Evolutionary conservation across 2,888 invertebrate genomes (phyloP).

Genomic region (Oligia latruncula): DNA sequence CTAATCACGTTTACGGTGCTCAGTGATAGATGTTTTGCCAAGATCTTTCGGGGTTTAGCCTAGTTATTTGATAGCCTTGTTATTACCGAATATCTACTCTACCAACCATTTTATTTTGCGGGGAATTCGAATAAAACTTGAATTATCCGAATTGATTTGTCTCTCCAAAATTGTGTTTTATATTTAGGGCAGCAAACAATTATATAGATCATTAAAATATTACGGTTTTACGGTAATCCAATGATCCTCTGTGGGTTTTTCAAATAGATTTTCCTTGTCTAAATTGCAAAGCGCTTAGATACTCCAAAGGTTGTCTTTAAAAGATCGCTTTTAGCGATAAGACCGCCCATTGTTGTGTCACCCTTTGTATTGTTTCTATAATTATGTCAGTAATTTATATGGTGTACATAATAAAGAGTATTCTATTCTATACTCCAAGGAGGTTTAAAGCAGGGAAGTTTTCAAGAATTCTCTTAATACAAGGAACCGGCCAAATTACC

Average conservation of each 20-base stretch:
- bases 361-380: no score
- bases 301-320: no score
- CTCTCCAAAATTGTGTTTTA: background rate
- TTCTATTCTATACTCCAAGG: background rate
- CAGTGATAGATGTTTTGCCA: constrained; percentile 53
- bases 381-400: no score
- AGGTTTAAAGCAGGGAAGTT: background rate
- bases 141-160: constrained; percentile 10
- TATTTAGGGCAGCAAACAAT: constrained; percentile 21
- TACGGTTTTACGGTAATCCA: constrained; percentile 5
- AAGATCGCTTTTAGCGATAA: no score
- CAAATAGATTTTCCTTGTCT: background rate
- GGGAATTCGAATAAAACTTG: constrained; percentile 6
- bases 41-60: constrained; percentile 22
- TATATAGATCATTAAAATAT: constrained; percentile 11
- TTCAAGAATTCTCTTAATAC: constrained; percentile 5
- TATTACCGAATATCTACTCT: constrained; percentile 37
- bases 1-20: constrained; percentile 54
- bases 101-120: constrained; percentile 39
- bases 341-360: no score
- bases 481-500: constrained; percentile 21
- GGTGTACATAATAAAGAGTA: no score
- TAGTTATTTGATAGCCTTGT: constrained; percentile 41
- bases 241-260: background rate
- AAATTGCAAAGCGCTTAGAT: background rate